Conservation (phyloP, 2,888 invertebrate genomes). For the Cacoxenus indagator region DNA sequence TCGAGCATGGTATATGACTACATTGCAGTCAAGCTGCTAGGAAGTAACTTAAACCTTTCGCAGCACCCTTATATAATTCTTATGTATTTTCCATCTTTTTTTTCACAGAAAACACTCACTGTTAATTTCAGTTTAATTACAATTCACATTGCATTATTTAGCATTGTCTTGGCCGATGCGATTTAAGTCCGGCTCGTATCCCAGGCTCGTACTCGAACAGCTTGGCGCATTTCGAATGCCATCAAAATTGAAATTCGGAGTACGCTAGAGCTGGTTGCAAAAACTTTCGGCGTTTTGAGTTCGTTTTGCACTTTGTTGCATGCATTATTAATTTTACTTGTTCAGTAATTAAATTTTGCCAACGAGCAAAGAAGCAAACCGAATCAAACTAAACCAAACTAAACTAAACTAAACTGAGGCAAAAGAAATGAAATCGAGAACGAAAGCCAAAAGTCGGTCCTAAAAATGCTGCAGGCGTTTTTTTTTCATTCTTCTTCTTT, state of each 20-base stretch:
- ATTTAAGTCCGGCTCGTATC: not conserved
- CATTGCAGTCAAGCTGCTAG: not conserved
- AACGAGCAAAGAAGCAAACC: not conserved
- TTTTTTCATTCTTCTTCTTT: not conserved
- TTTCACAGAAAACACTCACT: not conserved
- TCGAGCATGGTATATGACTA: not conserved
- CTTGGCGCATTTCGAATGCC: conserved; percentile 10
- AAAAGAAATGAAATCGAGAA: not conserved
- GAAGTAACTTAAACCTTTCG: too few species aligned
- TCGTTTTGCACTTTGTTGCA: conserved; percentile 44
- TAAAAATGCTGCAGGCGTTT: not conserved
- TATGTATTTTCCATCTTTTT: not conserved
- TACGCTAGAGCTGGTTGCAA: not conserved
- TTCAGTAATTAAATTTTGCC: conserved; percentile 44
- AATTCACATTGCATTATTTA: conserved; percentile 31
- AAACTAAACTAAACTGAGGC: not conserved
- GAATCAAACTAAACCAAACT: not conserved
- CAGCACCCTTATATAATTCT: too few species aligned
- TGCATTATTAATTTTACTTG: conserved; percentile 49
- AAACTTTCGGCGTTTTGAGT: conserved; percentile 38
- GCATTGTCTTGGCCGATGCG: not conserved
- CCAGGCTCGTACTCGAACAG: too few species aligned
- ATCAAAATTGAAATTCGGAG: conserved; percentile 19
- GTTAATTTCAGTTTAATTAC: conserved; percentile 28
- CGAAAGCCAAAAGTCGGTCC: not conserved